These are phyloP conservation scores for Lasioglossum villosulum DNA, from an alignment of 2,888 invertebrate genomes.

Conservation along the genomic window DNA sequence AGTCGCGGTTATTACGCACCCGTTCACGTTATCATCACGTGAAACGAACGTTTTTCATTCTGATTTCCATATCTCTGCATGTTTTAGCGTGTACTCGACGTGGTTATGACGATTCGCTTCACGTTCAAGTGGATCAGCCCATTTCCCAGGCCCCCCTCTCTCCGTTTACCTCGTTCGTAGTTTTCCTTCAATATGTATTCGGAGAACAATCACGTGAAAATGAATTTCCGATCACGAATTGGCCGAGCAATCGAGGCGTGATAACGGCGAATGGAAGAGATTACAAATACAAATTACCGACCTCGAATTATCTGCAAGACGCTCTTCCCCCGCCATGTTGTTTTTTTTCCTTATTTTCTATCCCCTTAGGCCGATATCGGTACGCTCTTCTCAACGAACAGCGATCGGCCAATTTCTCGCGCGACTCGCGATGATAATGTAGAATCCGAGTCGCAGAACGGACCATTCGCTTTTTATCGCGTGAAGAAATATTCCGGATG, in stretches of 20 bases:
- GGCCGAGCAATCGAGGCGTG: background rate
- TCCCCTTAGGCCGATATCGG: background rate
- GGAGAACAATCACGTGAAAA: background rate
- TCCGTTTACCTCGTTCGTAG: background rate
- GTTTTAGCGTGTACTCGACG: conserved; percentile 6
- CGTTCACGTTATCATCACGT: conserved; percentile 68
- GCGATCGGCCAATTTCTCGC: background rate
- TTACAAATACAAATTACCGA: background rate
- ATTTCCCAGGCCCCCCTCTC: background rate
- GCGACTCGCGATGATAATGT: background rate
- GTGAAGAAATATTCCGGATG: background rate
- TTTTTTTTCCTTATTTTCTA: background rate
- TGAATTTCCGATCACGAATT: background rate
- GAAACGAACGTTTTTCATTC: conserved; percentile 67
- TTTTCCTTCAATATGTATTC: background rate
- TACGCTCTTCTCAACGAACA: background rate
- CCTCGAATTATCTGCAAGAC: background rate
- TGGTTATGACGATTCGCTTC: background rate
- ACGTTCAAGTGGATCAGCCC: background rate
- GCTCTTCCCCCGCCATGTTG: background rate
- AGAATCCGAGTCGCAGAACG: background rate
- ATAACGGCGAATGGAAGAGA: conserved; percentile 10
- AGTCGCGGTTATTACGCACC: conserved; percentile 45
- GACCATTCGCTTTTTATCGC: background rate
- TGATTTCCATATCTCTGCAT: conserved; percentile 59